phyloP scores from a whole-genome alignment of 2,113 vertebrate genomes.

The Antechinus stuartii region DNA sequence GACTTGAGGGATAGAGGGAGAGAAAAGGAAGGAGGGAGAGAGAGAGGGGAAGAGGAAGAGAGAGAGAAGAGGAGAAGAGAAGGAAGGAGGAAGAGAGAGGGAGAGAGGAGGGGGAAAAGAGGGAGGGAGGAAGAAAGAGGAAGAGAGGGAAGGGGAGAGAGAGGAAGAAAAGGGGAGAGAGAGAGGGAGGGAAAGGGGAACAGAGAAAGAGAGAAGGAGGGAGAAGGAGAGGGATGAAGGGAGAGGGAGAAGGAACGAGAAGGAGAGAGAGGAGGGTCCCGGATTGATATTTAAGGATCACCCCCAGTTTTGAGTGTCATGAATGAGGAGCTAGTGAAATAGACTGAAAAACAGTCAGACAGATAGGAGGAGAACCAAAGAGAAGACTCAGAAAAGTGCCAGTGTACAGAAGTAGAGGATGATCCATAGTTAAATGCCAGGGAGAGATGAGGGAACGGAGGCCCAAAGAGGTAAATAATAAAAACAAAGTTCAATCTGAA shows the following conservation, averaged over 20 bases:
- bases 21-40: background rate
- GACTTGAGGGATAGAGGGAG: background rate
- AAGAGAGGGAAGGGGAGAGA: background rate
- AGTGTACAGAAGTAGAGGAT: background rate
- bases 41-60: background rate
- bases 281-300: background rate
- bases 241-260: no score
- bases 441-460: no score
- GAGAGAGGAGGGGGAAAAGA: accelerated
- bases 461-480: no score
- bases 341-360: background rate
- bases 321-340: background rate
- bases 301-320: background rate
- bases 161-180: no score
- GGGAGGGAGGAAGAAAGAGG: background rate
- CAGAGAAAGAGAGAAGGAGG: no score
- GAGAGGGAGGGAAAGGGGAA: no score
- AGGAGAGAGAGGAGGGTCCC: no score
- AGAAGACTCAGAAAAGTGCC: background rate
- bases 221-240: no score
- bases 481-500: no score
- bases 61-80: background rate
- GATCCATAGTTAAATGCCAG: background rate
- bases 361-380: background rate
- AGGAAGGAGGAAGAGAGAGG: no score